A percentile compares a stretch with the other conserved stretches of the same genome.
Evolutionary conservation across 2,113 vertebrate genomes (phyloP).

Genomic region (Microtus oregoni): DNA sequence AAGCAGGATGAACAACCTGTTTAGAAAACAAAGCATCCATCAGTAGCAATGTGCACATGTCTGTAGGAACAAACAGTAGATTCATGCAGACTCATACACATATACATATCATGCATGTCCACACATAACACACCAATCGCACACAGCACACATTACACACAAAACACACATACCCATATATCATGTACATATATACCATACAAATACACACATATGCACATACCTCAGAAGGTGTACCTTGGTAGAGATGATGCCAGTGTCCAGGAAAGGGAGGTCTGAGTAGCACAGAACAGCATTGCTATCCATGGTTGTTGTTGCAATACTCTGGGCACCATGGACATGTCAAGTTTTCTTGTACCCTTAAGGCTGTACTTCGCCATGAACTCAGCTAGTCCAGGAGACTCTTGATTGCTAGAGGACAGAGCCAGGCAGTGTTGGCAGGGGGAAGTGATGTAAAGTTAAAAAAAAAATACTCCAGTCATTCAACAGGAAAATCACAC

Average conservation of each 20-base stretch:
- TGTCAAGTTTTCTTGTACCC: background rate
- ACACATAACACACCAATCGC: background rate
- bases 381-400: background rate
- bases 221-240: background rate
- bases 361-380: background rate
- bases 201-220: background rate
- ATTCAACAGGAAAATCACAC: background rate
- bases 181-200: background rate
- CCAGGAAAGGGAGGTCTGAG: accelerated
- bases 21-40: background rate
- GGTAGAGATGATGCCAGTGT: background rate
- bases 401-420: accelerated
- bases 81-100: background rate
- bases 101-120: background rate
- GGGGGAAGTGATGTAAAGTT: background rate
- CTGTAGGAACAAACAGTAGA: background rate
- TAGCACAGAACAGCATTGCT: accelerated
- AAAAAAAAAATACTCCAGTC: background rate
- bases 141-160: background rate
- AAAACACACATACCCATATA: background rate
- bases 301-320: accelerated
- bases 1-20: accelerated
- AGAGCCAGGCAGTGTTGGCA: background rate
- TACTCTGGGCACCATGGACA: accelerated
- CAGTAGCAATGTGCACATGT: accelerated